These are phyloP conservation scores for Pteronura brasiliensis DNA, from an alignment of 2,113 vertebrate genomes.

Conservation along the genomic window DNA sequence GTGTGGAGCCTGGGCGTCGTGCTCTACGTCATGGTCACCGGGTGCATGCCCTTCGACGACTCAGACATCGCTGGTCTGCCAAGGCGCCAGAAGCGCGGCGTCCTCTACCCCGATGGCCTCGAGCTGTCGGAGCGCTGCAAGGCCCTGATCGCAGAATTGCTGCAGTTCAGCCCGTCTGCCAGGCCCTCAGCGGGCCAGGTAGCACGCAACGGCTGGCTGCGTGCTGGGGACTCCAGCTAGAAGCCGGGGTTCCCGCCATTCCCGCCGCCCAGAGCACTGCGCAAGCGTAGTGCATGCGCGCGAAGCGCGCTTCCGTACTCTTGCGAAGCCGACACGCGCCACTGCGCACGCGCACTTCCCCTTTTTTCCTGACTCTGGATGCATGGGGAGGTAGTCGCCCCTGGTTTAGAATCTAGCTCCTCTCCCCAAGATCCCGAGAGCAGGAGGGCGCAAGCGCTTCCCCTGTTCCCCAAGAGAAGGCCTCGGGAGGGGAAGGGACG, in stretches of 20 bases:
- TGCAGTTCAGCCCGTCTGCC: conserved; percentile 77
- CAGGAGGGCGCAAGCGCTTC: not conserved
- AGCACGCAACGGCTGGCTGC: conserved; percentile 84
- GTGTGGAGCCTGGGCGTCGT: conserved; percentile 87
- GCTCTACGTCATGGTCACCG: conserved; percentile 85
- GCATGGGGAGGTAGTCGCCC: rapidly evolving
- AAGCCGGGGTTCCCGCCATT: not conserved
- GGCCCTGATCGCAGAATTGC: conserved; percentile 80
- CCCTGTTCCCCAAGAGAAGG: not conserved
- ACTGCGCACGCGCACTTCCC: not conserved
- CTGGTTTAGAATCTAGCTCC: not conserved
- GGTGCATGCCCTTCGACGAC: conserved; percentile 84
- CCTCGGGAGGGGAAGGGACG: not conserved
- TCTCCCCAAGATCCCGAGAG: not conserved
- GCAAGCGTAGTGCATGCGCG: not conserved
- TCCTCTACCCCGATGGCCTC: conserved; percentile 78
- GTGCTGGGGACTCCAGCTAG: conserved; percentile 71
- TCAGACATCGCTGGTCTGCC: conserved; percentile 77
- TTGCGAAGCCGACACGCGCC: not conserved
- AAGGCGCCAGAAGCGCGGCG: conserved; percentile 80
- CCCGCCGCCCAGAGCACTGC: not conserved
- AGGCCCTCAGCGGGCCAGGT: conserved; percentile 78
- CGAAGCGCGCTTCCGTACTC: not conserved
- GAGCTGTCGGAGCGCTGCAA: conserved; percentile 77
- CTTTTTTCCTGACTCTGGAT: no score